These are phyloP conservation scores for Orthonyx spaldingii DNA, from an alignment of 2,113 vertebrate genomes.

Conservation along the genomic window DNA sequence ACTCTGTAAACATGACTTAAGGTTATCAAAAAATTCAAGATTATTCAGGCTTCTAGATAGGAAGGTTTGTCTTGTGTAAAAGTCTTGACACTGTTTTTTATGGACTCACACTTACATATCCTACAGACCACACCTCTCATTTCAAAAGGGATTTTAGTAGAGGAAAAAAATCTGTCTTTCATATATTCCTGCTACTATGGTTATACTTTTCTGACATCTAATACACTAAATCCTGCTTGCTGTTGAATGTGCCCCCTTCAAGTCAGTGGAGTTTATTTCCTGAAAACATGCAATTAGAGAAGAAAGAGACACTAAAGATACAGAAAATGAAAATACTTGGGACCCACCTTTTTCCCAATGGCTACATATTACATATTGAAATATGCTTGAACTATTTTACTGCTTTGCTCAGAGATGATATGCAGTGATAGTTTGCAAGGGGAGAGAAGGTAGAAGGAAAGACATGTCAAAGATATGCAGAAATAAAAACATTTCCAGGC, in stretches of 20 bases:
- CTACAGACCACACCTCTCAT: not conserved
- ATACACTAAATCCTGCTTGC: not conserved
- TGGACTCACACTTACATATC: not conserved
- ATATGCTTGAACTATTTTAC: constrained; percentile 2
- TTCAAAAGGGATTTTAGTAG: not conserved
- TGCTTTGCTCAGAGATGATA: constrained; percentile 6
- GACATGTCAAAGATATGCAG: constrained; percentile 20
- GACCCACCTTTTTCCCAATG: not conserved
- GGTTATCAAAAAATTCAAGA: not conserved
- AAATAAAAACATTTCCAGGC: constrained; percentile 16
- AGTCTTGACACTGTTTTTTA: not conserved
- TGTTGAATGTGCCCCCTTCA: not conserved
- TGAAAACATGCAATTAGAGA: not conserved
- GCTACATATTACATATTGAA: not conserved
- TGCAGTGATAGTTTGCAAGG: not conserved
- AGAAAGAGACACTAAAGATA: not conserved
- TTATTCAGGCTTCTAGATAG: not conserved
- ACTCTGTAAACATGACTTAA: not conserved
- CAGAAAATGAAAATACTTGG: not conserved
- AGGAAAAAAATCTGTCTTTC: not conserved
- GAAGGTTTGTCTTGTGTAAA: not conserved
- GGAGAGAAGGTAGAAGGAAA: constrained; percentile 7
- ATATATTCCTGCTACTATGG: not conserved
- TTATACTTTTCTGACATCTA: not conserved
- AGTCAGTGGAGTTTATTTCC: not conserved